A percentile compares a stretch with the other conserved stretches of the same genome.
phyloP scores from a whole-genome alignment of 2,888 invertebrate species.

The Cosmia pyralina region DNA sequence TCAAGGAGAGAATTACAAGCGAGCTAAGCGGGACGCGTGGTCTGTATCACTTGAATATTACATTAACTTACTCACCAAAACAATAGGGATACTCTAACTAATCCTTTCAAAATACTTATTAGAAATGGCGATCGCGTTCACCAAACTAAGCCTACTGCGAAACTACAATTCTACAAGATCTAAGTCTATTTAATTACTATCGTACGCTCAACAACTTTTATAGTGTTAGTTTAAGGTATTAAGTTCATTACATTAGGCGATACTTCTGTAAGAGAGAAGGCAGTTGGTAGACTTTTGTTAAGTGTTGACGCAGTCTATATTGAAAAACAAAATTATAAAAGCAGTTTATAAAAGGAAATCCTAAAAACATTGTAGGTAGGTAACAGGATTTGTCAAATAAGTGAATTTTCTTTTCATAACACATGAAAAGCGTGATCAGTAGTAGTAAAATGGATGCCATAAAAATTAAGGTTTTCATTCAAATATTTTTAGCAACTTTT shows the following conservation, averaged over 20 bases:
- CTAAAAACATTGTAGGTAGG: not conserved
- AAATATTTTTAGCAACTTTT: slow-evolving; percentile 48
- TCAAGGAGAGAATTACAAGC: slow-evolving; percentile 41
- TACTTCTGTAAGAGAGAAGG: slow-evolving; percentile 56
- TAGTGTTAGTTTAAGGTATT: slow-evolving; percentile 40
- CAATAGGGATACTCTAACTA: slow-evolving; percentile 26
- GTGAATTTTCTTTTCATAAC: slow-evolving; percentile 1
- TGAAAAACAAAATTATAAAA: slow-evolving; percentile 5
- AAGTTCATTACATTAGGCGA: slow-evolving; percentile 46
- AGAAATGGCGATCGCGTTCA: slow-evolving; percentile 51
- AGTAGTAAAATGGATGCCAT: slow-evolving; percentile 21
- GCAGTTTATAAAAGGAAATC: slow-evolving; percentile 4
- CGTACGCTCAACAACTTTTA: slow-evolving; percentile 60
- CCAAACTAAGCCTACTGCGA: slow-evolving; percentile 60
- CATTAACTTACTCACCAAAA: slow-evolving; percentile 36
- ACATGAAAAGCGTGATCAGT: slow-evolving; percentile 31
- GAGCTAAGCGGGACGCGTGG: slow-evolving; percentile 57
- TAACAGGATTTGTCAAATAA: slow-evolving; percentile 10
- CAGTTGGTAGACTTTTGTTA: slow-evolving; percentile 37
- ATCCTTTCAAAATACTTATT: slow-evolving; percentile 47
- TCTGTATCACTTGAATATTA: slow-evolving; percentile 59
- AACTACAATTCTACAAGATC: slow-evolving; percentile 63
- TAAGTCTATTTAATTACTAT: slow-evolving; percentile 55
- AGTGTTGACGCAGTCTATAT: not conserved
- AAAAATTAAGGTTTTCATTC: slow-evolving; percentile 21